These are phyloP conservation scores for Chiloscyllium punctatum DNA, from an alignment of 2,797 vertebrate species.

Conservation along the genomic window DNA sequence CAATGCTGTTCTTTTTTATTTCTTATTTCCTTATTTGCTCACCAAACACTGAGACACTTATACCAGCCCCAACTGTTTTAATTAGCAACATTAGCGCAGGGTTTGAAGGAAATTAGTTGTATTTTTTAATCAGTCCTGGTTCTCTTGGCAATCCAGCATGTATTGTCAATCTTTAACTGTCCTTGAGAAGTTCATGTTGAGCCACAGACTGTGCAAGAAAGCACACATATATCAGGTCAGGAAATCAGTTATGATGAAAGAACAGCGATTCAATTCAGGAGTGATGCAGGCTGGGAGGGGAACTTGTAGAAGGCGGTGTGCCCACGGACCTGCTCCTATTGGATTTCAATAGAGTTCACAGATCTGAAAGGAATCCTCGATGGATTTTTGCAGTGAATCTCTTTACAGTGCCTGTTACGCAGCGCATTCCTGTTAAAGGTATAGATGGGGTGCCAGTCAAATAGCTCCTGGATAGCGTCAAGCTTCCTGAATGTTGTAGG, in stretches of 20 bases:
- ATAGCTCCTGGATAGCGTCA: background rate
- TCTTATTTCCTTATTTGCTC: background rate
- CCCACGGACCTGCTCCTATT: background rate
- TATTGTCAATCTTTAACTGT: background rate
- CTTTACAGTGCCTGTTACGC: background rate
- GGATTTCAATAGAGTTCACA: background rate
- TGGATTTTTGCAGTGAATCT: background rate
- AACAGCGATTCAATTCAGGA: background rate
- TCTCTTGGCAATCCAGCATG: background rate
- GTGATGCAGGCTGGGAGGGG: too few species aligned
- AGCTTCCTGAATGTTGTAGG: background rate
- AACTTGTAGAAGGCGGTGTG: background rate
- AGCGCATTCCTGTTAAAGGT: background rate
- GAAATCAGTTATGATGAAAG: too few species aligned
- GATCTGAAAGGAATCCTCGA: background rate
- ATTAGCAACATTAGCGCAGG: background rate
- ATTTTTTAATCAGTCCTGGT: too few species aligned
- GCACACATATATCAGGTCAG: too few species aligned
- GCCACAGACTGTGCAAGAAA: too few species aligned
- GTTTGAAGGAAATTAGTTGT: background rate
- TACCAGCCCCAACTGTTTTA: background rate
- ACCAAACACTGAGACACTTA: background rate
- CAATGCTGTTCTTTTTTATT: background rate
- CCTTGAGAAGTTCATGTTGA: background rate
- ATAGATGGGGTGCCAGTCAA: background rate